Percentiles rank a stretch among this genome's conserved stretches.
Conservation (phyloP, 2,888 invertebrate genomes). For the Oligia strigilis region DNA sequence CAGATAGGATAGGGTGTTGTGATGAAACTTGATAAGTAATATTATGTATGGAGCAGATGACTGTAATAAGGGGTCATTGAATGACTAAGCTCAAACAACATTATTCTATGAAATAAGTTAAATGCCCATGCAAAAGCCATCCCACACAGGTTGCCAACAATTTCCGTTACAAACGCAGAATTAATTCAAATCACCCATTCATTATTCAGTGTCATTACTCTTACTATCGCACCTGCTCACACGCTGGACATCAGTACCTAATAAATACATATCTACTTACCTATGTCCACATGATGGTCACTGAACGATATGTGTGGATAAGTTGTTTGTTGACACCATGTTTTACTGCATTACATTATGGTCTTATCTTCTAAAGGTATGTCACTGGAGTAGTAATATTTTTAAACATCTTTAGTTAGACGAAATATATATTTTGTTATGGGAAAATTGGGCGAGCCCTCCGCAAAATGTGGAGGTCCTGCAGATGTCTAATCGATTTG, state of each 20-base stretch:
- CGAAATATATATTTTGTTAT: background rate
- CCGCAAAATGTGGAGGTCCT: no score
- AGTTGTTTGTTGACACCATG: constrained; percentile 46
- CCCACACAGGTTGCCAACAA: constrained; percentile 35
- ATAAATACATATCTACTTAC: constrained; percentile 17
- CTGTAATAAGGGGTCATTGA: background rate
- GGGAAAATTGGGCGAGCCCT: no score
- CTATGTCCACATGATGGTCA: constrained; percentile 66
- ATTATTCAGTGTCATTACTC: constrained; percentile 61
- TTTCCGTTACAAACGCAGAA: constrained; percentile 56
- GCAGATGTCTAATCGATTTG: no score
- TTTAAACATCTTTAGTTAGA: background rate
- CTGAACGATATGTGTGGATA: constrained; percentile 70
- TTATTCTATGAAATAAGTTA: constrained; percentile 11
- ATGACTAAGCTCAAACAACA: background rate
- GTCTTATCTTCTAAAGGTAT: constrained; percentile 28
- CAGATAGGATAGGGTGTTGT: background rate
- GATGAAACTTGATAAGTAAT: background rate
- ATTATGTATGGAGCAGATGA: background rate
- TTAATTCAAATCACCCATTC: constrained; percentile 59
- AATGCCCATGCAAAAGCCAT: constrained; percentile 25
- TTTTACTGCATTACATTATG: constrained; percentile 38
- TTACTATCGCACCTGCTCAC: constrained; percentile 56
- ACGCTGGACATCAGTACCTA: constrained; percentile 36
- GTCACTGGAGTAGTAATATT: constrained; percentile 13